Conservation (phyloP, 2,113 vertebrate genomes). For the Oncorhynchus nerka region DNA sequence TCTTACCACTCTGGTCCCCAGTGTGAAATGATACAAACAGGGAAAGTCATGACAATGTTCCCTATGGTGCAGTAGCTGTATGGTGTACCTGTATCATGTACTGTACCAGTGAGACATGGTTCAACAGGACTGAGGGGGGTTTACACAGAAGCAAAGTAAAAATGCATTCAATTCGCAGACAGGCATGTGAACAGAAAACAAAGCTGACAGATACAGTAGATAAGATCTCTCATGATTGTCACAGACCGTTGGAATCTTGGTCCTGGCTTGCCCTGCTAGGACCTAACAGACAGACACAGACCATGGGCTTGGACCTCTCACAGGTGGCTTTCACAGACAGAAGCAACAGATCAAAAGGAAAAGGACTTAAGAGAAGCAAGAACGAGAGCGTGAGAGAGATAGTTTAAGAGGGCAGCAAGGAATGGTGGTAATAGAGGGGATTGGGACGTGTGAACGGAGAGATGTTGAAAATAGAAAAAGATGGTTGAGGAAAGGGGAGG, state of each 20-base stretch:
- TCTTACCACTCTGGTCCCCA: neutral
- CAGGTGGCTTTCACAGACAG: conserved; percentile 84
- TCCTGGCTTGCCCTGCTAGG: conserved; percentile 68
- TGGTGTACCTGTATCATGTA: conserved; percentile 71
- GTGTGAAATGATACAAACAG: neutral
- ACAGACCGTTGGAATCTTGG: conserved; percentile 81
- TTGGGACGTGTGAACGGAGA: neutral
- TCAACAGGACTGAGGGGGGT: conserved; percentile 72
- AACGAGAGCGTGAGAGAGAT: conserved; percentile 55
- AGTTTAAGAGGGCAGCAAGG: conserved; percentile 14
- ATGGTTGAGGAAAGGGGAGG: conserved; percentile 67
- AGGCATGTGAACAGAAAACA: conserved; percentile 66
- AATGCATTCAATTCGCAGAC: conserved; percentile 99
- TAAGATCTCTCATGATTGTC: conserved; percentile 71
- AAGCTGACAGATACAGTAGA: conserved; percentile 73
- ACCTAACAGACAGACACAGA: conserved; percentile 64
- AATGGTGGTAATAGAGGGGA: neutral
- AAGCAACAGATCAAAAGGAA: conserved; percentile 83
- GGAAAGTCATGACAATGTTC: conserved; percentile 39
- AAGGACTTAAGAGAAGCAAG: conserved; percentile 78
- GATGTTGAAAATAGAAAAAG: conserved; percentile 61
- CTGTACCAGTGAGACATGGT: conserved; percentile 83
- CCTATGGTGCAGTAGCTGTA: conserved; percentile 58
- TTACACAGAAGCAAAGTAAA: conserved; percentile 99
- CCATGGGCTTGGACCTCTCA: conserved; percentile 75